phyloP scores from a whole-genome alignment of 2,888 invertebrate genomes.

The Sinhomidia bicolor region DNA sequence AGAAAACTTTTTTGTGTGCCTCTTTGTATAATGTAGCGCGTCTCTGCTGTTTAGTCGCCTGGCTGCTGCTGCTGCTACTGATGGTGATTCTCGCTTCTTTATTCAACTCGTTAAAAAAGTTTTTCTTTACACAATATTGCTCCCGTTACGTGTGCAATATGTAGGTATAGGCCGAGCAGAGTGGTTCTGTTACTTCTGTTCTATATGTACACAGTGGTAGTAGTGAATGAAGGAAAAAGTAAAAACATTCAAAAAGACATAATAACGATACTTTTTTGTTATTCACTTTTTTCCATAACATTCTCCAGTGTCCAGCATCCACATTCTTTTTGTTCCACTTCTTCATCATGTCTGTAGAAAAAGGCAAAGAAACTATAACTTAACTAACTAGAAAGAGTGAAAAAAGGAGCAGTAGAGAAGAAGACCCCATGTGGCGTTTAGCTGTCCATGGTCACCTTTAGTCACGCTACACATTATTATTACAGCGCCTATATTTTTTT shows the following conservation, averaged over 20 bases:
- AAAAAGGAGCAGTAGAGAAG: no score
- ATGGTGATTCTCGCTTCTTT: constrained; percentile 7
- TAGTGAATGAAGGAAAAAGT: background rate
- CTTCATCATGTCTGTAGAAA: background rate
- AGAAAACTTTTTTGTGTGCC: background rate
- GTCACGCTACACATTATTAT: constrained; percentile 48
- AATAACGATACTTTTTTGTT: constrained; percentile 8
- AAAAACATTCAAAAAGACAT: background rate
- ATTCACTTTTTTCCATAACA: constrained; percentile 1
- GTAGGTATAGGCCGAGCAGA: no score
- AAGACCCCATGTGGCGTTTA: constrained; percentile 62
- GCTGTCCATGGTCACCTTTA: constrained; percentile 67
- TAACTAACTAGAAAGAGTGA: background rate
- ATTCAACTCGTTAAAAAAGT: constrained; percentile 54
- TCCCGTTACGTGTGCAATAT: background rate
- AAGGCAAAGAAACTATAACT: constrained; percentile 5
- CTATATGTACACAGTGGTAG: constrained; percentile 8
- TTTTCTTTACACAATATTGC: constrained; percentile 18
- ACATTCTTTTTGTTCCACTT: background rate
- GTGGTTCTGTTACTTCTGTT: no score
- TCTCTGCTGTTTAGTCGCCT: background rate
- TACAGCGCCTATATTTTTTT: no score
- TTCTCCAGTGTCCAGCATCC: constrained; percentile 4
- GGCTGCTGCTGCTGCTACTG: background rate
- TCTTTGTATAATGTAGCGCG: background rate